Base-by-base conservation (phyloP, 2,888 invertebrate species). In the Eurytoma adleriae region DNA sequence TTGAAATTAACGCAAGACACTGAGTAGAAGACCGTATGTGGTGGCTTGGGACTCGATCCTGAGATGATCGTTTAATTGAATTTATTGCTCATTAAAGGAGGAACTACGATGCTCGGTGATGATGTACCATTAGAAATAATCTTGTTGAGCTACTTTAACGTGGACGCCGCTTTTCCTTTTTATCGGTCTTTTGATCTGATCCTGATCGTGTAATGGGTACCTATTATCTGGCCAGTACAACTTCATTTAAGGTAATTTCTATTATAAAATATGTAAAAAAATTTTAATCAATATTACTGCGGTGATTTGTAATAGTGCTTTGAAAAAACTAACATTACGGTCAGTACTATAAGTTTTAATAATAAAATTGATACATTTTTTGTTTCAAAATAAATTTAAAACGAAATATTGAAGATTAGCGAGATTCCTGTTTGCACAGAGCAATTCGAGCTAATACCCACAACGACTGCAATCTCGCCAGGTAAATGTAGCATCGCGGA, bases 51-150 rank as follows among this genome's bases (percentile, higher is more conserved):
- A 62, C 27, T 30, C 24, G 64, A 40, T 12, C n/a, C 62, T 54
- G 14, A 24, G 62, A 14, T 16, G 40, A 40, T n/a, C 10, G 40
- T 2, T 18, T 64, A 64, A 64, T 64, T 64, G 18, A 64, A 64
- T 64, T 64, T 40, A 64, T 64, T 64, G 40, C n/a, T 64, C 64
- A 40, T 64, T 64, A 64, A 18, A n/a, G 62, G 30, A 62, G 30
- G 30, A 62, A n/a, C 62, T 62, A n/a, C n/a, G 30, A 61, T 27
- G 24, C 24, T 61, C 16, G 61, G 16, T 30, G 62, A 27, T 30
- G 40, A 30, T 30, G 62, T 61, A 27, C 16, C 27, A 30, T n/a
- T 16, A n/a, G 27, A 16, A 30, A 62, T 62, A 62, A 62, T 30
- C n/a, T 61, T 61, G 61, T 27, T n/a, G 30, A 24, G 14, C 16